Percentiles rank a stretch among this genome's conserved stretches.
Conservation (phyloP, 2,888 invertebrate genomes). For the Cantharis flavilabris region DNA sequence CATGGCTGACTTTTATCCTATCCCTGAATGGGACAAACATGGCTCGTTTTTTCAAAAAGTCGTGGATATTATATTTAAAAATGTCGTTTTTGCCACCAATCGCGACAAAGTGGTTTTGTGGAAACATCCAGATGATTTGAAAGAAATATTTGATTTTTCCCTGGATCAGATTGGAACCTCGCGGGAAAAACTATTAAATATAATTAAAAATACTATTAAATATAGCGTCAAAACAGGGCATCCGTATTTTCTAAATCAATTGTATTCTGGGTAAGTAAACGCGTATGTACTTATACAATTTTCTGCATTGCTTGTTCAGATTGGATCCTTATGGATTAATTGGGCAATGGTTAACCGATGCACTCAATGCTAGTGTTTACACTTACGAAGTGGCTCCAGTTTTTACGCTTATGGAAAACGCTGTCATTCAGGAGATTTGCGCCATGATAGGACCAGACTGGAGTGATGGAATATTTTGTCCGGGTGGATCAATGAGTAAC, state of each 20-base stretch:
- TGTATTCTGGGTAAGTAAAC: constrained; percentile 59
- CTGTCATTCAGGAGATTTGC: constrained; percentile 56
- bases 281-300: background rate
- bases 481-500: constrained; percentile 64
- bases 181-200: constrained; percentile 54
- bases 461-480: constrained; percentile 61
- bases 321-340: constrained; percentile 60
- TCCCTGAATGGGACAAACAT: constrained; percentile 51
- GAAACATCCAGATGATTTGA: constrained; percentile 57
- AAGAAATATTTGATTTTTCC: constrained; percentile 53
- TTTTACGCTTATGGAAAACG: constrained; percentile 60
- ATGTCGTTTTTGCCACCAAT: constrained; percentile 53
- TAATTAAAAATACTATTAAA: constrained; percentile 57
- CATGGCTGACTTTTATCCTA: constrained; percentile 45
- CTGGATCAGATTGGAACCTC: constrained; percentile 50
- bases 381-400: constrained; percentile 64
- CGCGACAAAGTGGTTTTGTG: constrained; percentile 59
- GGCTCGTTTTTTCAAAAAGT: constrained; percentile 53
- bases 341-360: constrained; percentile 59
- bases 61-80: constrained; percentile 52
- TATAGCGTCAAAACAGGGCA: constrained; percentile 64
- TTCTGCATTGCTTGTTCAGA: constrained; percentile 39
- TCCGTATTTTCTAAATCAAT: constrained; percentile 62
- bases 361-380: constrained; percentile 59
- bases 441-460: constrained; percentile 55